A percentile compares a stretch with the other conserved stretches of the same genome.
These are phyloP conservation scores for Alsophila aescularia DNA, from an alignment of 2,888 invertebrate species.

Conservation along the genomic window DNA sequence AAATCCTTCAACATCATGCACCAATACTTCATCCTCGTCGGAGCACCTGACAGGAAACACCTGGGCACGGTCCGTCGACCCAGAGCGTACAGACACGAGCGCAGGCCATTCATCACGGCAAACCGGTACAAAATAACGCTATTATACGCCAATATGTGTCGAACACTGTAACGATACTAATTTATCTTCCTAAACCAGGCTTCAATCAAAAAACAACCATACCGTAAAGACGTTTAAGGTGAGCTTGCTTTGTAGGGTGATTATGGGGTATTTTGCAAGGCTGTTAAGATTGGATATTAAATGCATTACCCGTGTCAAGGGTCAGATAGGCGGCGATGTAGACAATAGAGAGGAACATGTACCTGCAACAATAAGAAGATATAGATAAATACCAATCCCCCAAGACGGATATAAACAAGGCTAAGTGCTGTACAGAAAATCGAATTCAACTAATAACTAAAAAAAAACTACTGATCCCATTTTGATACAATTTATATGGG, in stretches of 20 bases:
- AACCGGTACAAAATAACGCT: slow-evolving; percentile 37
- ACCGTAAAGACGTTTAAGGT: neutral
- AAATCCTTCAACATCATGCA: slow-evolving; percentile 11
- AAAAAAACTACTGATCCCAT: no score
- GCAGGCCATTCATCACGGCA: slow-evolving; percentile 1
- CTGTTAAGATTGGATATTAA: slow-evolving; percentile 24
- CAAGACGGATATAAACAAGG: no score
- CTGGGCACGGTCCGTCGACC: slow-evolving; percentile 26
- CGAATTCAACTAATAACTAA: no score
- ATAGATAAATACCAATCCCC: neutral
- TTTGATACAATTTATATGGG: no score
- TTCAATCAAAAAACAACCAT: slow-evolving; percentile 17
- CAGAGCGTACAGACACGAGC: neutral
- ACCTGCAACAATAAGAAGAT: slow-evolving; percentile 15
- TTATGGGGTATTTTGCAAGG: slow-evolving; percentile 5
- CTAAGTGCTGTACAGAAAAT: no score
- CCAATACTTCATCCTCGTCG: neutral
- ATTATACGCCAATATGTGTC: slow-evolving; percentile 36
- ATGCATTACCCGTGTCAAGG: slow-evolving; percentile 21
- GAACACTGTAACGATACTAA: slow-evolving; percentile 38
- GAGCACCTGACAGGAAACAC: slow-evolving; percentile 24
- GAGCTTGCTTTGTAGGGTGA: slow-evolving; percentile 4
- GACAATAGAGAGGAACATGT: slow-evolving; percentile 8
- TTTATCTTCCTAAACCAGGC: slow-evolving; percentile 30
- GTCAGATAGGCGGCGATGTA: slow-evolving; percentile 7